Percentiles rank a stretch among this genome's conserved stretches.
phyloP scores from a whole-genome alignment of 2,113 vertebrate genomes.

The Gavialis gangeticus region DNA sequence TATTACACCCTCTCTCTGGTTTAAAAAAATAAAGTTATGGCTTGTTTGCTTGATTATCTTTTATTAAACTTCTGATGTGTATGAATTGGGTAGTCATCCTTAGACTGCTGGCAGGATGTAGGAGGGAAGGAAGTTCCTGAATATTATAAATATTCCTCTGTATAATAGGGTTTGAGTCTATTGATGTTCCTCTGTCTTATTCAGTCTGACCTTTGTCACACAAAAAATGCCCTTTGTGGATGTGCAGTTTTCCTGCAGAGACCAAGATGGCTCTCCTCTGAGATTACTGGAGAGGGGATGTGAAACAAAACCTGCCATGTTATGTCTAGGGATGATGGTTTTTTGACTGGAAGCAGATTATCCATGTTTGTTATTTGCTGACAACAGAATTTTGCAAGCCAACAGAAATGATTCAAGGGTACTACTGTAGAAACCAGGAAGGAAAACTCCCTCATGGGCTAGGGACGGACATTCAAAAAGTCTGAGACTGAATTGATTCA shows the following conservation, averaged over 20 bases:
- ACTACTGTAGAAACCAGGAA: neutral
- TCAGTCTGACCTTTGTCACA: neutral
- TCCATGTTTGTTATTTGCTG: neutral
- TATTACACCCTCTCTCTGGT: too few relatives aligned
- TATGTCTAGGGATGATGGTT: neutral
- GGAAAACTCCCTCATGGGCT: neutral
- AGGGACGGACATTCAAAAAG: too few relatives aligned
- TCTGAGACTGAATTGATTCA: too few relatives aligned
- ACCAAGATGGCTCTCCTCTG: too few relatives aligned
- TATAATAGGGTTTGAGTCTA: neutral
- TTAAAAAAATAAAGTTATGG: neutral
- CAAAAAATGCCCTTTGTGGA: neutral
- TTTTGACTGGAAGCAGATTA: neutral
- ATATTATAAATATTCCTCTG: conserved; percentile 4
- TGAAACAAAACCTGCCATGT: neutral
- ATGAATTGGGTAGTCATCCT: neutral
- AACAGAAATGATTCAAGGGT: neutral
- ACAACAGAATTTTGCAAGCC: neutral
- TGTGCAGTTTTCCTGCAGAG: neutral
- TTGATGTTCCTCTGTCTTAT: neutral
- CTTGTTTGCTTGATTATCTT: neutral
- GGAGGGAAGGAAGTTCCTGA: neutral
- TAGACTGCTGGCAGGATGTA: neutral
- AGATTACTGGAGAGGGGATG: neutral
- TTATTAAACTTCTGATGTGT: neutral